These are phyloP conservation scores for Meteorus sp. DNA, from an alignment of 1,140 invertebrate species.

Conservation along the genomic window DNA sequence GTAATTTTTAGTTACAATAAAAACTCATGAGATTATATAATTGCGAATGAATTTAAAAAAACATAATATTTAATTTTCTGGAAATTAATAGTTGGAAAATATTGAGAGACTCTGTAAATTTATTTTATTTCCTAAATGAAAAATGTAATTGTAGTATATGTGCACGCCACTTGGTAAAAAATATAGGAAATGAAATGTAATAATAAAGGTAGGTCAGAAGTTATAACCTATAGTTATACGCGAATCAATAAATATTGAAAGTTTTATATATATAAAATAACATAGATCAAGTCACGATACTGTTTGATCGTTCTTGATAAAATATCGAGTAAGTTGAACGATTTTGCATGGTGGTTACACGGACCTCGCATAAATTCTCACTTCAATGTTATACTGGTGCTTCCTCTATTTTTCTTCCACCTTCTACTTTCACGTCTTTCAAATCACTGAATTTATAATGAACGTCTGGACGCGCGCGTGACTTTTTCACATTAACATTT, in stretches of 20 bases:
- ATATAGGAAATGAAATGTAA: background rate
- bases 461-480: slow-evolving; percentile 12
- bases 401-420: background rate
- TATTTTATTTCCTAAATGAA: too few relatives aligned
- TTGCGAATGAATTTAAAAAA: too few relatives aligned
- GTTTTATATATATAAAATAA: too few relatives aligned
- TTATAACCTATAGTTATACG: background rate
- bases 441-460: slow-evolving; percentile 4
- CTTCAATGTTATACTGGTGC: background rate
- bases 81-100: too few relatives aligned
- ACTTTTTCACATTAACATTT: slow-evolving; percentile 24
- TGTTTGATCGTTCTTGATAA: slow-evolving; percentile 13
- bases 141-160: too few relatives aligned
- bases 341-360: background rate
- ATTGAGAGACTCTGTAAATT: too few relatives aligned
- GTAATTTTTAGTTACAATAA: too few relatives aligned
- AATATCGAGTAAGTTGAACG: slow-evolving; percentile 6
- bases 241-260: slow-evolving; percentile 15
- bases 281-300: background rate
- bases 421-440: background rate
- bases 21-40: too few relatives aligned
- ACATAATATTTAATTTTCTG: too few relatives aligned
- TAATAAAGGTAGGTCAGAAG: background rate
- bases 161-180: too few relatives aligned
- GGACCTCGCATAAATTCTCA: slow-evolving; percentile 11